These are phyloP conservation scores for Epinephelus moara DNA, from an alignment of 2,113 vertebrate species.

Conservation along the genomic window DNA sequence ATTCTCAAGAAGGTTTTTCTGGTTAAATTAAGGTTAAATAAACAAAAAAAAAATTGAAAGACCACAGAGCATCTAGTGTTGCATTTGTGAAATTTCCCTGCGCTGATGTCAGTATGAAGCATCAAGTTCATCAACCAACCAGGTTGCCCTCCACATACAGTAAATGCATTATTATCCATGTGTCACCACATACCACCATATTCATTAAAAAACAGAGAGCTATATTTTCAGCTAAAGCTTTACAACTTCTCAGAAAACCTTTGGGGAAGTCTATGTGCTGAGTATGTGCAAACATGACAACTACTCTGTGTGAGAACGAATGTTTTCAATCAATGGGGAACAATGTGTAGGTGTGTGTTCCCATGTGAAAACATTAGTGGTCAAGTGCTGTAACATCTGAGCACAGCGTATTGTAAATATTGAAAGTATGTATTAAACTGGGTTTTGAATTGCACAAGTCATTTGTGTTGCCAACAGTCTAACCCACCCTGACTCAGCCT, in stretches of 20 bases:
- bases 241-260: conserved; percentile 60
- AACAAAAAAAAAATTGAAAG: too few relatives aligned
- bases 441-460: conserved; percentile 38
- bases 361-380: conserved; percentile 25
- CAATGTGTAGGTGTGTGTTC: conserved; percentile 29
- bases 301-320: conserved; percentile 51
- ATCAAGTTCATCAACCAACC: neutral
- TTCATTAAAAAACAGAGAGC: neutral
- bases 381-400: conserved; percentile 21
- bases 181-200: neutral
- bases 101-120: neutral
- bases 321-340: conserved; percentile 52
- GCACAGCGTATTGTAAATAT: neutral
- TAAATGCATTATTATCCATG: neutral
- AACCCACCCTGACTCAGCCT: conserved; percentile 28
- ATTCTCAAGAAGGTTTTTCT: too few relatives aligned
- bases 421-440: conserved; percentile 17
- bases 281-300: conserved; percentile 57
- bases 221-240: conserved; percentile 26
- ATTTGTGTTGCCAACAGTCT: conserved; percentile 44
- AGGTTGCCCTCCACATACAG: neutral
- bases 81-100: neutral
- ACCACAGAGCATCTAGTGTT: neutral
- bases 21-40: too few relatives aligned
- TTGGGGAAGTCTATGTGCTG: conserved; percentile 71